phyloP scores from a whole-genome alignment of 2,888 invertebrate genomes.

The Linnaemya tessellans region DNA sequence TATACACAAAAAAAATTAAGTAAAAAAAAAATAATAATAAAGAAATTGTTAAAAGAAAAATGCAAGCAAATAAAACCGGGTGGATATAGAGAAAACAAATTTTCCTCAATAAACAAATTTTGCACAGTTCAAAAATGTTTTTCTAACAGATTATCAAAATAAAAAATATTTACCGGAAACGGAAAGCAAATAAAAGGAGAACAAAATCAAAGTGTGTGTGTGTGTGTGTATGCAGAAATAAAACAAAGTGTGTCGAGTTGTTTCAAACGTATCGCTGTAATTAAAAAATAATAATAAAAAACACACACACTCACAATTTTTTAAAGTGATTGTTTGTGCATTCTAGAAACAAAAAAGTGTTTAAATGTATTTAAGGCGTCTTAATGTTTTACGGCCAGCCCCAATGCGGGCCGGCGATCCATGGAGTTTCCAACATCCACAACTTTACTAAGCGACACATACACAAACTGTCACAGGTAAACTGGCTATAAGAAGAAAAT shows the following conservation, averaged over 20 bases:
- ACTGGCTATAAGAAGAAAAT: not conserved
- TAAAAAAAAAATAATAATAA: conserved; percentile 1
- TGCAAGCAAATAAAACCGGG: conserved; percentile 57
- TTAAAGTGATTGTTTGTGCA: conserved; percentile 48
- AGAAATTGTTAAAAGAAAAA: conserved; percentile 29
- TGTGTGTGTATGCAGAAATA: not conserved
- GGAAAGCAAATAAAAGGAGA: conserved; percentile 26
- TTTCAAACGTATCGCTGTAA: not conserved
- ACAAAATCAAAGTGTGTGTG: conserved; percentile 3
- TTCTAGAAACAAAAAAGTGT: conserved; percentile 76
- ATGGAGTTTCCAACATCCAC: conserved; percentile 83
- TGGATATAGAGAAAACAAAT: conserved; percentile 28
- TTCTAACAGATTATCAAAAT: conserved; percentile 15
- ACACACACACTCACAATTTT: not conserved
- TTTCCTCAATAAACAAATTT: conserved; percentile 12
- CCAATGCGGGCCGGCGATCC: conserved; percentile 83
- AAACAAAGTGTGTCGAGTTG: conserved; percentile 16
- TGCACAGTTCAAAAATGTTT: not conserved
- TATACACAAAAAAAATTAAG: conserved; percentile 40
- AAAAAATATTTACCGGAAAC: conserved; percentile 36
- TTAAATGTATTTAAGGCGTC: conserved; percentile 83
- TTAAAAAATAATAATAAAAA: not conserved
- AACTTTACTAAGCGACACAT: conserved; percentile 78
- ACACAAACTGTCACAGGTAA: conserved; percentile 42
- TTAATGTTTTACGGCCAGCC: conserved; percentile 82